Conservation (phyloP, 2,888 invertebrate genomes). For the Caenorhabditis auriculariae region DNA sequence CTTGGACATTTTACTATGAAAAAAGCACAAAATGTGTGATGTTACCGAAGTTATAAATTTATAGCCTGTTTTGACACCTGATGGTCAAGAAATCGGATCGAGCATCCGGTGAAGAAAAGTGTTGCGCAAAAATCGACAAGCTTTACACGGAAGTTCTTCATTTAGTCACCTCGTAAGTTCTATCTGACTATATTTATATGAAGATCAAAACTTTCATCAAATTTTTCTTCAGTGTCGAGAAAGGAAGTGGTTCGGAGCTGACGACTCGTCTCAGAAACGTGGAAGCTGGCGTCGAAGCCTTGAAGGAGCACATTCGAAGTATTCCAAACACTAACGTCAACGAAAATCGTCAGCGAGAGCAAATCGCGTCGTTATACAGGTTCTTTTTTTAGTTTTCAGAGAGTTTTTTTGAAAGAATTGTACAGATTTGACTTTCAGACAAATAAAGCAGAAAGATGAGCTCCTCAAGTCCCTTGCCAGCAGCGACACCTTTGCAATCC, state of each 20-base stretch:
- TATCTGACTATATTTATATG: too few relatives aligned
- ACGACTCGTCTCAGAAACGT: conserved; percentile 28
- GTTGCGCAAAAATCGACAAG: conserved; percentile 13
- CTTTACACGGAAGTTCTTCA: conserved; percentile 28
- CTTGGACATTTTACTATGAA: too few relatives aligned
- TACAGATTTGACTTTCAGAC: conserved; percentile 16
- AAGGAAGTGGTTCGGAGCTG: conserved; percentile 33
- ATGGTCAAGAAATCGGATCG: too few relatives aligned
- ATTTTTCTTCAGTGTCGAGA: conserved; percentile 30
- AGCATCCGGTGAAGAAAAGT: conserved; percentile 13
- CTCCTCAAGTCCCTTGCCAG: conserved; percentile 40
- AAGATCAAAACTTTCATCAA: too few relatives aligned
- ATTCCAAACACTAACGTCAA: conserved; percentile 34
- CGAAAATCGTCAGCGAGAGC: conserved; percentile 24
- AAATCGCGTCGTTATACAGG: conserved; percentile 32
- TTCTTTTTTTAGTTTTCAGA: conserved; percentile 1
- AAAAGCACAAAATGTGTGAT: too few relatives aligned
- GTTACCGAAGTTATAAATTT: too few relatives aligned
- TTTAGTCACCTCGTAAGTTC: conserved; percentile 34
- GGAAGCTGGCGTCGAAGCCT: conserved; percentile 14
- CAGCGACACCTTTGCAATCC: conserved; percentile 13
- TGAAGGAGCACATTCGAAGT: conserved; percentile 26
- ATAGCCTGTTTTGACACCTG: too few relatives aligned
- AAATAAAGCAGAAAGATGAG: conserved; percentile 46
- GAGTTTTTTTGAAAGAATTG: background rate